phyloP scores from a whole-genome alignment of 2,888 invertebrate species.

The Thyatira batis region DNA sequence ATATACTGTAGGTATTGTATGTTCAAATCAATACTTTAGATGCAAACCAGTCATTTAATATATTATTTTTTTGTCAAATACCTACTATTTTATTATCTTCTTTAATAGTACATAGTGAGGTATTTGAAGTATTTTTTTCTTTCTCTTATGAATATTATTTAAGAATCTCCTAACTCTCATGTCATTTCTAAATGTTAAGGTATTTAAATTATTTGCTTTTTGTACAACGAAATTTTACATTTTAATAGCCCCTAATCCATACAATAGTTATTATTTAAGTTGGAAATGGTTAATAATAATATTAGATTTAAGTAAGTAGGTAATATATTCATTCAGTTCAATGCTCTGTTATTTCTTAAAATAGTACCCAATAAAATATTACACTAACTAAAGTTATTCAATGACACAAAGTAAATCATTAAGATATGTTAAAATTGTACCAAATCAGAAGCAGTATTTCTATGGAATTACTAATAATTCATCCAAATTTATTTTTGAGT shows the following conservation, averaged over 20 bases:
- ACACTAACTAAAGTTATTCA: no score
- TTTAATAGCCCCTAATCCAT: neutral
- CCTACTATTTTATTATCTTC: neutral
- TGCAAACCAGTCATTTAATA: neutral
- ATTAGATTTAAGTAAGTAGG: no score
- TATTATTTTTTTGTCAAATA: neutral
- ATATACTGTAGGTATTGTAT: no score
- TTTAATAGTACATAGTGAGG: neutral
- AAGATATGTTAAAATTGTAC: no score
- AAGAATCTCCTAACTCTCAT: neutral
- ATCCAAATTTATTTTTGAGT: no score
- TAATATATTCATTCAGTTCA: no score
- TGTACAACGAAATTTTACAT: neutral
- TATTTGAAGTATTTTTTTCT: neutral
- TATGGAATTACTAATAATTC: no score
- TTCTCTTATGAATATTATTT: neutral
- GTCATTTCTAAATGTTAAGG: neutral
- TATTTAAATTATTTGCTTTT: neutral
- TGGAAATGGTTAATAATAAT: neutral
- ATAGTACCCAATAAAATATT: no score
- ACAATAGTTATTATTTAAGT: neutral
- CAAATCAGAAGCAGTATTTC: no score
- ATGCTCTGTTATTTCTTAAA: no score
- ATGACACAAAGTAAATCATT: no score
- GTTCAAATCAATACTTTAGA: no score